Conservation (phyloP, 2,797 vertebrate genomes). For the Halcyon smyrnensis region DNA sequence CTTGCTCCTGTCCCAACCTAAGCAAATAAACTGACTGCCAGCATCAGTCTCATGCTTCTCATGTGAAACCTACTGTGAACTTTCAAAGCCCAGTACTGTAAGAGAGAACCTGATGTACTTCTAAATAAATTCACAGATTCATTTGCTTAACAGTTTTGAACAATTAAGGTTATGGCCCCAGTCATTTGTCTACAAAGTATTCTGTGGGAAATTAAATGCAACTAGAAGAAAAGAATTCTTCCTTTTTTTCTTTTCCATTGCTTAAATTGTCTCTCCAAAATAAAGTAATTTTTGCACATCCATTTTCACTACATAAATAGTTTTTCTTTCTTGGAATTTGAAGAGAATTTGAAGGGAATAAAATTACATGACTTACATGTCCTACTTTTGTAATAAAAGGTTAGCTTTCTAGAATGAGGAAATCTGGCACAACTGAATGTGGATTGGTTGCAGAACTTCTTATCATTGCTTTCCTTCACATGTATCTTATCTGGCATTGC, state of each 20-base stretch:
- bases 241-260: not conserved
- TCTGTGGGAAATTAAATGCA: constrained; percentile 5
- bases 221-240: not conserved
- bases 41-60: constrained; percentile 53
- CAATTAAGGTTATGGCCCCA: not conserved
- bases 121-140: constrained; percentile 52
- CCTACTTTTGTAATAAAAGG: not conserved
- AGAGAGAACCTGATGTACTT: constrained; percentile 51
- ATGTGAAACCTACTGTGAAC: constrained; percentile 58
- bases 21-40: constrained; percentile 63
- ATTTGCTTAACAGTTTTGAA: constrained; percentile 36
- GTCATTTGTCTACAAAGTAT: not conserved
- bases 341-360: not conserved
- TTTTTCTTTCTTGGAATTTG: not conserved
- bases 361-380: not conserved
- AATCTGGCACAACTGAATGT: not conserved
- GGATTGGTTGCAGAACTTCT: not conserved
- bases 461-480: not conserved
- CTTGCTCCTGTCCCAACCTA: constrained; percentile 33
- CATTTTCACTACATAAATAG: not conserved
- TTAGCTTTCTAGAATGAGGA: not conserved
- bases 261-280: not conserved
- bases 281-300: not conserved
- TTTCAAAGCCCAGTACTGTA: constrained; percentile 46
- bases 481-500: not conserved